Percentiles rank a stretch among this genome's conserved stretches.
Evolutionary conservation across 2,888 invertebrate genomes (phyloP).

Genomic region (Drosophila pseudotalamancana): DNA sequence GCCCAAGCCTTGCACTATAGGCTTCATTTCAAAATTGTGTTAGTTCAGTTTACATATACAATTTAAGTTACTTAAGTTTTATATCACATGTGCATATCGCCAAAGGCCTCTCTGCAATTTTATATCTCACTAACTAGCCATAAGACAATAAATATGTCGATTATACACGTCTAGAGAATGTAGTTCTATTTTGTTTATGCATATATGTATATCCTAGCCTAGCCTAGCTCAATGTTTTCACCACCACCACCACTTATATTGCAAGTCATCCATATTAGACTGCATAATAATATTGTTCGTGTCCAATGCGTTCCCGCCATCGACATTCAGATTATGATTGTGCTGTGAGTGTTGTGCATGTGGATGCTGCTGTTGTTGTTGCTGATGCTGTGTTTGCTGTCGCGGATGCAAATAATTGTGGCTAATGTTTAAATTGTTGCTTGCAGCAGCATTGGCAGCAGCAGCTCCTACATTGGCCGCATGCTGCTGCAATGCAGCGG

Average conservation of each 20-base stretch:
- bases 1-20: conserved; percentile 15
- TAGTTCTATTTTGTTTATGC: conserved; percentile 9
- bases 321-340: conserved; percentile 75
- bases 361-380: conserved; percentile 49
- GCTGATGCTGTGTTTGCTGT: conserved; percentile 58
- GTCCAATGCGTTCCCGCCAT: conserved; percentile 82
- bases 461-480: conserved; percentile 56
- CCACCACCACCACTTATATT: conserved; percentile 84
- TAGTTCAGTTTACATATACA: conserved; percentile 56
- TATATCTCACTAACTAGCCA: conserved; percentile 21
- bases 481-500: conserved; percentile 59
- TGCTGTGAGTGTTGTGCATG: conserved; percentile 54
- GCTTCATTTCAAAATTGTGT: conserved; percentile 19
- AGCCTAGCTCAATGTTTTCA: conserved; percentile 69
- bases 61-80: conserved; percentile 71
- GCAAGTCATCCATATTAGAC: conserved; percentile 83
- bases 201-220: conserved; percentile 44
- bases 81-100: conserved; percentile 61
- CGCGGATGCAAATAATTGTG: conserved; percentile 68
- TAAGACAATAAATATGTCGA: background rate
- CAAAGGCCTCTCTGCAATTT: conserved; percentile 22
- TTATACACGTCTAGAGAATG: conserved; percentile 27
- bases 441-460: conserved; percentile 53
- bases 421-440: conserved; percentile 69
- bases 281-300: conserved; percentile 82